Evolutionary conservation across 2,888 invertebrate genomes (phyloP).

Genomic region (Catotricha subobsoleta): DNA sequence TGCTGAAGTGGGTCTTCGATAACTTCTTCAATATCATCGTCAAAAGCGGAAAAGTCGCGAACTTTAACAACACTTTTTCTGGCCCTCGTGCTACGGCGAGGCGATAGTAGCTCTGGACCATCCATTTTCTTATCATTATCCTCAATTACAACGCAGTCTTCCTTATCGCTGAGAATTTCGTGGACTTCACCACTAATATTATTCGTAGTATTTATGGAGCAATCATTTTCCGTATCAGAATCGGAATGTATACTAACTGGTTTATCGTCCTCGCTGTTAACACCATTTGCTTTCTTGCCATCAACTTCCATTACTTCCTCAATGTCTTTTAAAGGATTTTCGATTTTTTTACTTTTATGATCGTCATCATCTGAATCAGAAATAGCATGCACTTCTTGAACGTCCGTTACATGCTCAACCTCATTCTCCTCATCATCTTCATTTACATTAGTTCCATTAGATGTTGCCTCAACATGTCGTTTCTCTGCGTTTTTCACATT

Average conservation of each 20-base stretch:
- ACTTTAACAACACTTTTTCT: constrained; percentile 28
- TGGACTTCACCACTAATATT: constrained; percentile 17
- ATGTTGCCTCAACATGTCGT: neutral
- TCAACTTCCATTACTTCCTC: constrained; percentile 10
- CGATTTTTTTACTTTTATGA: neutral
- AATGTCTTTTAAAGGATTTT: neutral
- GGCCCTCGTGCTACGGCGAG: constrained; percentile 20
- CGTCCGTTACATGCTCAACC: constrained; percentile 4
- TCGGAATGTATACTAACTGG: constrained; percentile 29
- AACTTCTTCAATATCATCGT: constrained; percentile 32
- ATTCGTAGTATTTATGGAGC: constrained; percentile 2
- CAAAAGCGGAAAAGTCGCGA: constrained; percentile 20
- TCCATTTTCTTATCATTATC: constrained; percentile 29
- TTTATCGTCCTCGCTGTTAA: constrained; percentile 14
- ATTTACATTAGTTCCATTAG: constrained; percentile 16
- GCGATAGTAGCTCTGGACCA: constrained; percentile 21
- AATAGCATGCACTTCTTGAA: constrained; percentile 11
- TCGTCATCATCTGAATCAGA: constrained; percentile 15
- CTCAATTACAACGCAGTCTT: constrained; percentile 35
- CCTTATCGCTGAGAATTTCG: constrained; percentile 32
- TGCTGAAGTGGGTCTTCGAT: constrained; percentile 38
- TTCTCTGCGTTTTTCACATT: constrained; percentile 2
- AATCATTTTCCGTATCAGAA: constrained; percentile 11
- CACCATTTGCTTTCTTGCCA: neutral
- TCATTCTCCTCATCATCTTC: constrained; percentile 19